Evolutionary conservation across 2,888 invertebrate genomes (phyloP).

Genomic region (Abrostola tripartita): DNA sequence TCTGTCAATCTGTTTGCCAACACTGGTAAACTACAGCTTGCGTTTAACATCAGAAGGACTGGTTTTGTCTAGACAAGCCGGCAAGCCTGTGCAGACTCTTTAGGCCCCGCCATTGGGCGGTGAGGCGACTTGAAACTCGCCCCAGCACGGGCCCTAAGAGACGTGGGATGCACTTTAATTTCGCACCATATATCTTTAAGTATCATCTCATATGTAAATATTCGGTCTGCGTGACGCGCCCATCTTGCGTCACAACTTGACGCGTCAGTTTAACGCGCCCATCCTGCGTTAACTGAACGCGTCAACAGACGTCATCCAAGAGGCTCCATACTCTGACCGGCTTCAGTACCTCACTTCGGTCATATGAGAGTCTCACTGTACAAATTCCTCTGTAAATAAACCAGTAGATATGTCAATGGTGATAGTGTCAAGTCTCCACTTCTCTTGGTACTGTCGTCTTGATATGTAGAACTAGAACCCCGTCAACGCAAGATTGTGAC

Average conservation of each 20-base stretch:
- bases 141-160: slow-evolving; percentile 29
- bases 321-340: neutral
- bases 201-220: slow-evolving; percentile 25
- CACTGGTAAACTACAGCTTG: neutral
- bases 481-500: neutral
- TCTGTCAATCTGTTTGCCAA: neutral
- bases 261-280: neutral
- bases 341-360: neutral
- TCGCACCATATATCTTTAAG: slow-evolving; percentile 25
- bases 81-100: slow-evolving; percentile 16
- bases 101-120: slow-evolving; percentile 27
- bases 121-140: slow-evolving; percentile 34
- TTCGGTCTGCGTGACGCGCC: slow-evolving; percentile 10
- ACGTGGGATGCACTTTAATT: slow-evolving; percentile 31
- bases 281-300: neutral
- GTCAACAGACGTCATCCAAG: slow-evolving; percentile 14
- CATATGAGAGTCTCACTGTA: neutral
- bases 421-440: slow-evolving; percentile 23
- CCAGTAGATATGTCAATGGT: slow-evolving; percentile 12
- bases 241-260: neutral
- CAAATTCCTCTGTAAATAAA: slow-evolving; percentile 27
- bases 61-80: slow-evolving; percentile 10
- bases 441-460: slow-evolving; percentile 25
- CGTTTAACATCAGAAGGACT: neutral
- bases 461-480: slow-evolving; percentile 9